A percentile compares a stretch with the other conserved stretches of the same genome.
Conservation (phyloP, 2,113 vertebrate species). For the Fukomys damarensis region DNA sequence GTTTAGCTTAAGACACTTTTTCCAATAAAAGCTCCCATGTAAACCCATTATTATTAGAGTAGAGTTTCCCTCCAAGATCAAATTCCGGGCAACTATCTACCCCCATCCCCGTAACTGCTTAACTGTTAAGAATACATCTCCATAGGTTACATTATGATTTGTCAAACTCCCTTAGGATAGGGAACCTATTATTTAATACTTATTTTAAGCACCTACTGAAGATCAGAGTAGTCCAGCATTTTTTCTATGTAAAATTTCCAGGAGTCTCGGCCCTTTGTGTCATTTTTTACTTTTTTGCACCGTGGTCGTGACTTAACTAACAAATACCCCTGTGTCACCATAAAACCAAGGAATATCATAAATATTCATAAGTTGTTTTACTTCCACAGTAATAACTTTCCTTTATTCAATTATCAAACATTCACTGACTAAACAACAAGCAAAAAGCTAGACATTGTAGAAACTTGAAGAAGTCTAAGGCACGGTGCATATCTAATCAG, state of each 20-base stretch:
- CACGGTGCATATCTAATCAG: background rate
- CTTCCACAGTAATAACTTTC: background rate
- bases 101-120: background rate
- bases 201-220: background rate
- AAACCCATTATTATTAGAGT: background rate
- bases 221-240: background rate
- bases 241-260: background rate
- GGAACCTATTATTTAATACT: background rate
- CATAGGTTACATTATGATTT: background rate
- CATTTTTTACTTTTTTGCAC: background rate
- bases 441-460: background rate
- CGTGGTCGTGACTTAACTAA: background rate
- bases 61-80: background rate
- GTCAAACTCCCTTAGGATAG: background rate
- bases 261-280: background rate
- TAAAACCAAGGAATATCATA: background rate
- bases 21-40: background rate
- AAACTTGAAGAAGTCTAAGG: background rate
- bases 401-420: background rate
- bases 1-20: background rate
- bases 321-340: background rate
- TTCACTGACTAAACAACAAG: background rate
- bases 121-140: conserved; percentile 1
- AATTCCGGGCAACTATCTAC: background rate
- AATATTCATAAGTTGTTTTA: background rate